Evolutionary conservation across 1,140 invertebrate species (phyloP).

Genomic region (Bathynomus jamesi): DNA sequence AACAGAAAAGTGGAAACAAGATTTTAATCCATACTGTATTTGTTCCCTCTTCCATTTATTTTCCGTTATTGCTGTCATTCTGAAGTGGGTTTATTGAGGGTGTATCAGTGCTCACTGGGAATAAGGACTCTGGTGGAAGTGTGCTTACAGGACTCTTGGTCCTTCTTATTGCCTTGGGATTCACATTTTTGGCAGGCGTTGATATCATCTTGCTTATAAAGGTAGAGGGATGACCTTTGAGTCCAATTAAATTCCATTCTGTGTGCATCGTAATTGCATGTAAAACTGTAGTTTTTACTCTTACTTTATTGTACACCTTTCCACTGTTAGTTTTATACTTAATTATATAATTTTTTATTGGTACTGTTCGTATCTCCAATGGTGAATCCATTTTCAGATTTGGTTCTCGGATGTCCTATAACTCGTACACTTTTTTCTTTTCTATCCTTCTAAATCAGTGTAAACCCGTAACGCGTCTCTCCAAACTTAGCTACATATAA

Average conservation of each 20-base stretch:
- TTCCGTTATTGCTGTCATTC: too few relatives aligned
- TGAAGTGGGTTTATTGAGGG: not conserved
- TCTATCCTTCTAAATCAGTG: too few relatives aligned
- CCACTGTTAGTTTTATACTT: not conserved
- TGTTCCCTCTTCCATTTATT: too few relatives aligned
- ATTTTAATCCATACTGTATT: too few relatives aligned
- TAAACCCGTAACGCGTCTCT: too few relatives aligned
- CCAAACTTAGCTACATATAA: too few relatives aligned
- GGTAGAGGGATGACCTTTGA: not conserved
- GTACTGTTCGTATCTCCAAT: not conserved
- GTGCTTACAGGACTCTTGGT: not conserved
- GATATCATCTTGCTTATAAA: not conserved
- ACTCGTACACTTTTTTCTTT: too few relatives aligned
- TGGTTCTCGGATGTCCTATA: not conserved
- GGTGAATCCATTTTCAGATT: not conserved
- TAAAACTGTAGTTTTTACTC: not conserved
- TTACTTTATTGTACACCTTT: not conserved
- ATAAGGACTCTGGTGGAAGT: not conserved
- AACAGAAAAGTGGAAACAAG: too few relatives aligned
- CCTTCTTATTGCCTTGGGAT: not conserved
- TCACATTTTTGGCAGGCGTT: not conserved
- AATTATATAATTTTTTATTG: not conserved
- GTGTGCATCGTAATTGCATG: not conserved
- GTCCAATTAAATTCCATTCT: not conserved
- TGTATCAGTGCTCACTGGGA: not conserved